A percentile compares a stretch with the other conserved stretches of the same genome.
These are phyloP conservation scores for Neodiprion virginianus DNA, from an alignment of 1,140 invertebrate species.

Conservation along the genomic window DNA sequence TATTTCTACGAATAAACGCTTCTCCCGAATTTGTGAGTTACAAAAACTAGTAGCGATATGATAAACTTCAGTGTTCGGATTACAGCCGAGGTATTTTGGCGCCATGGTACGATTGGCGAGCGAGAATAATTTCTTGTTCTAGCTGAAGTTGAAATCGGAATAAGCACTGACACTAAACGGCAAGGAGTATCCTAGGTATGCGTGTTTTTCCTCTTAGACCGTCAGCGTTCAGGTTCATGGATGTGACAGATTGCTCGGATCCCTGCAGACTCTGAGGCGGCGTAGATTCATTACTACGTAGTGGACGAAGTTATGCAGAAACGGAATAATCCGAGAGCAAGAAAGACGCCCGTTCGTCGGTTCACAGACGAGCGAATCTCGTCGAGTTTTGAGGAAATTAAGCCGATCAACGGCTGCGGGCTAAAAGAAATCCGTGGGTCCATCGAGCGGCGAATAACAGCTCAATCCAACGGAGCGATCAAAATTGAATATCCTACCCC, in stretches of 20 bases:
- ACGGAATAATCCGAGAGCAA: neutral
- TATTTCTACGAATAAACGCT: too few relatives aligned
- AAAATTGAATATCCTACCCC: conserved; percentile 5
- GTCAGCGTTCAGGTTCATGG: neutral
- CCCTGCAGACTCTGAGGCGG: neutral
- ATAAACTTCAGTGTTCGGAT: too few relatives aligned
- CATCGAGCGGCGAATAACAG: neutral
- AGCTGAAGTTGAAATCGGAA: neutral
- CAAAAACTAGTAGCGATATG: too few relatives aligned
- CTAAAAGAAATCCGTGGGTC: neutral
- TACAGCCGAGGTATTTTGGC: neutral
- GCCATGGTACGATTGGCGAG: neutral
- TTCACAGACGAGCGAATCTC: neutral
- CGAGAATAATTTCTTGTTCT: neutral
- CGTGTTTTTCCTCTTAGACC: neutral
- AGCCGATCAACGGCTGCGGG: neutral
- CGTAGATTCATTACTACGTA: neutral
- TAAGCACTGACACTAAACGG: neutral
- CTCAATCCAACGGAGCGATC: neutral
- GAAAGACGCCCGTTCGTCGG: neutral
- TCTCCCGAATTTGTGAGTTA: too few relatives aligned
- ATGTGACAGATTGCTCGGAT: neutral
- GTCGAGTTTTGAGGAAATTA: neutral
- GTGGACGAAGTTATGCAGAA: conserved; percentile 2
- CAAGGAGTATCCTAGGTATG: neutral